Base-by-base conservation (phyloP, 2,888 invertebrate genomes). In the Torymus auratus region DNA sequence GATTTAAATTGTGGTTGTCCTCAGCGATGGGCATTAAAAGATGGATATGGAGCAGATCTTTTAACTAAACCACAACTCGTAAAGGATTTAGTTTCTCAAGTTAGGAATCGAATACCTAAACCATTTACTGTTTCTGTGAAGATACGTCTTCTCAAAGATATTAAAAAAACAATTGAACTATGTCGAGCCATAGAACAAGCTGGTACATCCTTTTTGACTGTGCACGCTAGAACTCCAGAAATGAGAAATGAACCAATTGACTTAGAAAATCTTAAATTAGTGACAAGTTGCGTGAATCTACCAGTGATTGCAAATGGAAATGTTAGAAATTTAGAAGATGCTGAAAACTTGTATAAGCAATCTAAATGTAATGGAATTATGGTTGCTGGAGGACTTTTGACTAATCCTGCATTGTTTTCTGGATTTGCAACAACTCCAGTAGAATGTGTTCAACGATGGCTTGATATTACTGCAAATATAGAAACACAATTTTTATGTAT, bases 1-100 rank as follows among this genome's bases (percentile, higher is more conserved):
- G 99, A 99, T 92, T 92, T 99, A 55, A 99, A 99, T 90, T 99
- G 99, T 92, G 99, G 99, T 0, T 99, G 99, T 86, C 99, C 99
- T 0, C 99, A 99, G 91, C 92, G 94, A 84, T 99, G 98, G 98
- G 98, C 98, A 0, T 95, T 96, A 91, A 94, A 95, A 84, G 96
- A 97, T 88, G 97, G 97, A 3, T 96, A 96, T 88, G 99, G 99
- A 0, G 96, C 96, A 87, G 94, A 95, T 80, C 91, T 99, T 84
- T 91, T 99, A 20, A 94, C 94, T 12, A 94, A 96, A 84, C 98
- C 99, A 7, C 95, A 99, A 87, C 86, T 95, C 12, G 94, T 99
- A 5, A 93, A 94, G 84, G 96, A 97, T 86, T 93, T 99, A 87
- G 94, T 99, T 0, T 92, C 92, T 85, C 95, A 95, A 86, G 94